Evolutionary conservation across 2,113 vertebrate species (phyloP).

Genomic region (Mastomys natalensis): DNA sequence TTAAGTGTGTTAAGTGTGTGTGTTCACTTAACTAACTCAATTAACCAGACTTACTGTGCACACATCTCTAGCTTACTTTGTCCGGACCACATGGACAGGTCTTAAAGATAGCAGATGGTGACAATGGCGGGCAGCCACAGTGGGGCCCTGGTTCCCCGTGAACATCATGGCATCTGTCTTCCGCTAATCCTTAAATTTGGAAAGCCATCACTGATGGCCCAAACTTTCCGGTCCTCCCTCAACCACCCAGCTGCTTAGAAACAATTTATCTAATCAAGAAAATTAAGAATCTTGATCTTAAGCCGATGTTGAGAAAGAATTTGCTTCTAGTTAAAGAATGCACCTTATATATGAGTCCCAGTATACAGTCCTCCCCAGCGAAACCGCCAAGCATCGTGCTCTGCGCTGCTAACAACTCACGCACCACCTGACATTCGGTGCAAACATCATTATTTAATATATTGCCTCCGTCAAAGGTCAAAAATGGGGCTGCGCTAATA

Average conservation of each 20-base stretch:
- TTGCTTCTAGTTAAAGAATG: not conserved
- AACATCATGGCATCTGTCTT: not conserved
- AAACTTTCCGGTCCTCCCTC: not conserved
- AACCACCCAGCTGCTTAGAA: not conserved
- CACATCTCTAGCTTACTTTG: not conserved
- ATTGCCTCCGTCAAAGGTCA: not conserved
- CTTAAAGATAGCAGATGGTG: constrained; percentile 59
- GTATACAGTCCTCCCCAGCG: fast-evolving
- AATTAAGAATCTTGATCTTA: not conserved
- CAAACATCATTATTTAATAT: not conserved
- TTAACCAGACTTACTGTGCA: not conserved
- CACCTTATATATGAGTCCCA: not conserved
- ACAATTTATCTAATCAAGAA: not conserved
- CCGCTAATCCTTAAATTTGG: constrained; percentile 34
- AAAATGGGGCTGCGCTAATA: not conserved
- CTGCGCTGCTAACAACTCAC: not conserved
- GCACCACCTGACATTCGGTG: not conserved
- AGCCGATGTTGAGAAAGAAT: not conserved
- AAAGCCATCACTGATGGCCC: not conserved
- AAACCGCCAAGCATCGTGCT: not conserved
- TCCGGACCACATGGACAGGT: not conserved
- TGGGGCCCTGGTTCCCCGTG: not conserved
- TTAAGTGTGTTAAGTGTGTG: not conserved
- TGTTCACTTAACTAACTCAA: not conserved
- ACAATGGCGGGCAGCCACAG: not conserved